Percentiles rank a stretch among this genome's conserved stretches.
Evolutionary conservation across 2,113 vertebrate genomes (phyloP).

Genomic region (Nansenia antarctica): DNA sequence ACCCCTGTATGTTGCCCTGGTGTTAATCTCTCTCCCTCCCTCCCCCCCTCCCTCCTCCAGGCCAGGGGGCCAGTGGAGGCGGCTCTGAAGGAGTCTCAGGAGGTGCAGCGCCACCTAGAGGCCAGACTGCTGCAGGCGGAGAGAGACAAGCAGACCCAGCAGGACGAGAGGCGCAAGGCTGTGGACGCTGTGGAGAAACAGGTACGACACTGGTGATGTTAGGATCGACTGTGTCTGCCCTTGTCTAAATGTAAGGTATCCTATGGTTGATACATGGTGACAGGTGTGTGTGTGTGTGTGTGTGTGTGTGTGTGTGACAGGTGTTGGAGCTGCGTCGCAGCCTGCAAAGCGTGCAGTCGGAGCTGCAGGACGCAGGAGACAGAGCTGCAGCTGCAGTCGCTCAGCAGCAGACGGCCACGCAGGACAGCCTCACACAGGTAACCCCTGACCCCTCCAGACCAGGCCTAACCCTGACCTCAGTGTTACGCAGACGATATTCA

Average conservation of each 20-base stretch:
- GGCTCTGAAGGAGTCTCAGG: conserved; percentile 86
- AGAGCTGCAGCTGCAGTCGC: conserved; percentile 81
- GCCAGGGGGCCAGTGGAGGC: conserved; percentile 80
- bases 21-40: not conserved
- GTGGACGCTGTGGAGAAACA: conserved; percentile 87
- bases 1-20: too few species aligned
- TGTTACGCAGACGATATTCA: too few species aligned
- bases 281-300: too few species aligned
- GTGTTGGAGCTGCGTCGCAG: conserved; percentile 82
- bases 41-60: conserved; percentile 10
- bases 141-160: conserved; percentile 86
- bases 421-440: conserved; percentile 92
- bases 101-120: conserved; percentile 89
- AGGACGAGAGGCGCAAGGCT: conserved; percentile 86
- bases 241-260: not conserved
- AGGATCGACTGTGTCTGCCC: too few species aligned
- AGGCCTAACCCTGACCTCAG: not conserved
- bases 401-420: conserved; percentile 88
- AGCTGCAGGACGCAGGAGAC: conserved; percentile 92
- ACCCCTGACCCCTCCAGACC: conserved; percentile 6
- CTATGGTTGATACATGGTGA: too few species aligned
- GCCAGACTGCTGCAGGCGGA: conserved; percentile 88
- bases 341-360: conserved; percentile 81
- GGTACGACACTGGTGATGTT: conserved; percentile 53
- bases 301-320: not conserved